These are phyloP conservation scores for Cybosia mesomella DNA, from an alignment of 2,888 invertebrate genomes.

Conservation along the genomic window DNA sequence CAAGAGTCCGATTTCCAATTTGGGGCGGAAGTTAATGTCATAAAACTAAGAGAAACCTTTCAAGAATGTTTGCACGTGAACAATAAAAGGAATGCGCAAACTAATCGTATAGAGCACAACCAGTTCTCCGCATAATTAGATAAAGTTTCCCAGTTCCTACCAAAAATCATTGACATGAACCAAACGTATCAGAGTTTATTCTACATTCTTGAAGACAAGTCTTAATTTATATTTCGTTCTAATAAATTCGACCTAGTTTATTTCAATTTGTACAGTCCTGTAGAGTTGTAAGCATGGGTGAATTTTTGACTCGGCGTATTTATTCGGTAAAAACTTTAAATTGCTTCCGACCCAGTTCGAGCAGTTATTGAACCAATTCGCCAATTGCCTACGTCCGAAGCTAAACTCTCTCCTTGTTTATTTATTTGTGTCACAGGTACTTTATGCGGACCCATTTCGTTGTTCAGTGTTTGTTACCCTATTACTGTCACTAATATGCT, in stretches of 20 bases:
- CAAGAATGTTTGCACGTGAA: slow-evolving; percentile 39
- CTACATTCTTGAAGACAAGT: slow-evolving; percentile 43
- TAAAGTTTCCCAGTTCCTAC: slow-evolving; percentile 41
- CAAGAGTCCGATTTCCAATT: slow-evolving; percentile 46
- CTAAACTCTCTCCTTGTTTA: slow-evolving; percentile 68
- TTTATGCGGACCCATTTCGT: slow-evolving; percentile 56
- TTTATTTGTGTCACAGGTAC: slow-evolving; percentile 57
- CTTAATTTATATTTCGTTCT: slow-evolving; percentile 49
- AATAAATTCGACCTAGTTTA: slow-evolving; percentile 52
- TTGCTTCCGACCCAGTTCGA: slow-evolving; percentile 82
- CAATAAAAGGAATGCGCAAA: slow-evolving; percentile 47
- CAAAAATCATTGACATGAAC: slow-evolving; percentile 45
- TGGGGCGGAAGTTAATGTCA: slow-evolving; percentile 43
- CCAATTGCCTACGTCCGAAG: slow-evolving; percentile 72
- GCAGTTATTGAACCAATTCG: slow-evolving; percentile 76
- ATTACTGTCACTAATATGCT: slow-evolving; percentile 26
- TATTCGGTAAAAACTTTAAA: slow-evolving; percentile 84
- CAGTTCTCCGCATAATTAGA: slow-evolving; percentile 49
- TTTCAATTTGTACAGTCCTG: slow-evolving; percentile 61
- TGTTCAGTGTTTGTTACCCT: slow-evolving; percentile 21
- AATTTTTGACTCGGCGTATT: slow-evolving; percentile 79
- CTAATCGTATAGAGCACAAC: slow-evolving; percentile 43
- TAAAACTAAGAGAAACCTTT: slow-evolving; percentile 44
- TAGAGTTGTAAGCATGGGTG: slow-evolving; percentile 64
- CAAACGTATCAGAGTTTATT: slow-evolving; percentile 51